Conservation (phyloP, 2,113 vertebrate genomes). For the Xenopus tropicalis region DNA sequence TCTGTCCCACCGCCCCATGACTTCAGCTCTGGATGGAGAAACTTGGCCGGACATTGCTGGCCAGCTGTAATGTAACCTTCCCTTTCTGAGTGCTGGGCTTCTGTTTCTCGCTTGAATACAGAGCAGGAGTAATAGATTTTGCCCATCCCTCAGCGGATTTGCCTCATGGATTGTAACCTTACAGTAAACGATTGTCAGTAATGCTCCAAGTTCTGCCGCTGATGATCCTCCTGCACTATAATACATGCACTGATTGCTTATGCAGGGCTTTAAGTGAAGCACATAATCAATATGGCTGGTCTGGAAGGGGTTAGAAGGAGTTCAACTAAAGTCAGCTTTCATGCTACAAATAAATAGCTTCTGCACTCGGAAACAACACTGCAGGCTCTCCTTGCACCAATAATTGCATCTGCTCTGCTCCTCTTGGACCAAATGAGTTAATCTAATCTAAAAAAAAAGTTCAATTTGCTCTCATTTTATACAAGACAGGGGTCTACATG, state of each 20-base stretch:
- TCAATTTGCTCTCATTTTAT: constrained; percentile 9
- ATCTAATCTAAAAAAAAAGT: constrained; percentile 13
- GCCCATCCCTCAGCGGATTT: not conserved
- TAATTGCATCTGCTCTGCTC: constrained; percentile 4
- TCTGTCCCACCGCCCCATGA: too few relatives aligned
- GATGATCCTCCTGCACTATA: not conserved
- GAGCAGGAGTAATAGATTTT: not conserved
- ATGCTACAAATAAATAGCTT: constrained; percentile 8
- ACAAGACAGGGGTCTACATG: not conserved
- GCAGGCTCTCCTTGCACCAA: not conserved
- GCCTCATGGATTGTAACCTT: not conserved
- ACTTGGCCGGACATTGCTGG: too few relatives aligned
- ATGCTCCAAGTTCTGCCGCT: not conserved
- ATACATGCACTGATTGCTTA: constrained; percentile 5
- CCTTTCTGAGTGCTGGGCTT: not conserved
- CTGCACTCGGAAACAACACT: constrained; percentile 18
- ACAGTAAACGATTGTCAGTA: not conserved
- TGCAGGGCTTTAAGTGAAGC: not conserved
- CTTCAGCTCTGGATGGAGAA: too few relatives aligned
- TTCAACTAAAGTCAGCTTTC: constrained; percentile 29
- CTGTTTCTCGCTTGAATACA: not conserved
- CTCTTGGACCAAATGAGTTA: not conserved
- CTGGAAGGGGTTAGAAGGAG: not conserved
- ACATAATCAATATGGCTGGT: not conserved
- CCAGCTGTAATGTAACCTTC: too few relatives aligned